phyloP scores from a whole-genome alignment of 2,113 vertebrate genomes.

The Brachypodius melanocephalos region DNA sequence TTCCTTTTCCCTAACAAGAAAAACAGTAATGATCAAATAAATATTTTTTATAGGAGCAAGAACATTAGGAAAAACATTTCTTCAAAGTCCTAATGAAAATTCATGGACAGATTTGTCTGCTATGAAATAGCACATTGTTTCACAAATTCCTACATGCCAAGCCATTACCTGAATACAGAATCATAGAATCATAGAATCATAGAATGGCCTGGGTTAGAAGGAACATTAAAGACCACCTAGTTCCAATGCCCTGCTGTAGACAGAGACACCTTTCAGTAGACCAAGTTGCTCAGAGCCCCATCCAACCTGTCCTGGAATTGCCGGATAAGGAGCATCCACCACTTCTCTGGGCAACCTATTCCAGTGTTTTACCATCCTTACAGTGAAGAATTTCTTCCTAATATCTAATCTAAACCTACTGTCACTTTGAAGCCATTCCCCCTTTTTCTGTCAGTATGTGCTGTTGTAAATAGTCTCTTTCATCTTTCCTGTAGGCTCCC shows the following conservation, averaged over 20 bases:
- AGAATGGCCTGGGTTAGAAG: not conserved
- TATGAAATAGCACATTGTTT: not conserved
- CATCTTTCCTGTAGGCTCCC: not conserved
- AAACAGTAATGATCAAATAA: not conserved
- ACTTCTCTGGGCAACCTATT: not conserved
- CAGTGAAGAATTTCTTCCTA: not conserved
- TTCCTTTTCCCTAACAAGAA: not conserved
- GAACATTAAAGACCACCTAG: not conserved
- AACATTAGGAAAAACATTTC: not conserved
- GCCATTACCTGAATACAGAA: not conserved
- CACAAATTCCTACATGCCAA: not conserved
- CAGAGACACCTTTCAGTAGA: not conserved
- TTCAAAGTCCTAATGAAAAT: not conserved
- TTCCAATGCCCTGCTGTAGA: not conserved
- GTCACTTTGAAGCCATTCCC: not conserved
- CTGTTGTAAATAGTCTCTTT: not conserved
- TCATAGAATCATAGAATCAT: not conserved
- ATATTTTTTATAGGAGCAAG: not conserved
- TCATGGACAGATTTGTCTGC: not conserved
- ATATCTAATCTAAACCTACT: not conserved
- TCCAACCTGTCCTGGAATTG: not conserved
- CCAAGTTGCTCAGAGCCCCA: not conserved
- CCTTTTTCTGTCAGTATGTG: too few relatives aligned
- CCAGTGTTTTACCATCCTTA: not conserved
- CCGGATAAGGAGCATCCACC: not conserved